A percentile compares a stretch with the other conserved stretches of the same genome.
phyloP scores from a whole-genome alignment of 2,797 vertebrate genomes.

The Lagodon rhomboides region DNA sequence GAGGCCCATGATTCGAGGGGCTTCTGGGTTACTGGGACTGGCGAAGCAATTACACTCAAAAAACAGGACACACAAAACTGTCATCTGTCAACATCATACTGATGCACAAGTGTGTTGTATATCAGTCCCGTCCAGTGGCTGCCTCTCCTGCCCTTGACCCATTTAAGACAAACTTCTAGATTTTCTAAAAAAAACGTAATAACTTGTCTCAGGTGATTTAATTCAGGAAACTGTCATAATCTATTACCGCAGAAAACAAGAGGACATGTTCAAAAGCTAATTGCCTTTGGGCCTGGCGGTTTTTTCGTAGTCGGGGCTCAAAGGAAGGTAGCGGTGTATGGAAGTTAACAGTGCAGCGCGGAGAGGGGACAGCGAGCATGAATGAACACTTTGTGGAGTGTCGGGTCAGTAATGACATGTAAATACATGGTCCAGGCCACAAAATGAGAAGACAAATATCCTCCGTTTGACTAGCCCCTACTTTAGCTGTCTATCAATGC shows the following conservation, averaged over 20 bases:
- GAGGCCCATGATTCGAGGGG: background rate
- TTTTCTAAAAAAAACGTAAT: conserved; percentile 28
- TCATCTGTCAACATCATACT: conserved; percentile 29
- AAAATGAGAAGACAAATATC: conserved; percentile 86
- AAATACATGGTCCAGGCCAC: conserved; percentile 82
- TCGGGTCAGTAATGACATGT: conserved; percentile 81
- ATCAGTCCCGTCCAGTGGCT: conserved; percentile 18
- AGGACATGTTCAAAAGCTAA: conserved; percentile 62
- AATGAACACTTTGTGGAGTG: conserved; percentile 81
- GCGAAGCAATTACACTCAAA: conserved; percentile 36
- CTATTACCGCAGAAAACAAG: conserved; percentile 56
- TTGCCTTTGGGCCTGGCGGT: conserved; percentile 63
- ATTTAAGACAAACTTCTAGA: conserved; percentile 8
- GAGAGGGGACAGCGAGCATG: conserved; percentile 67
- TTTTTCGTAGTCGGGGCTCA: conserved; percentile 45
- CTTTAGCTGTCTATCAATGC: conserved; percentile 75
- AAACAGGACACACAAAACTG: conserved; percentile 5
- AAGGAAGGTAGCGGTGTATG: conserved; percentile 51
- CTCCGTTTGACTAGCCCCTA: conserved; percentile 61
- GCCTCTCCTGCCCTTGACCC: conserved; percentile 6
- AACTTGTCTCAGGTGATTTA: conserved; percentile 52
- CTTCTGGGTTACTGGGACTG: conserved; percentile 27
- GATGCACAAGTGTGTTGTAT: conserved; percentile 28
- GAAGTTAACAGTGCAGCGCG: conserved; percentile 44
- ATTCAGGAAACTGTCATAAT: conserved; percentile 52